Evolutionary conservation across 2,888 invertebrate species (phyloP), one percentile per base, ranked within the genome.

Genomic region (Aphrophora alni): DNA sequence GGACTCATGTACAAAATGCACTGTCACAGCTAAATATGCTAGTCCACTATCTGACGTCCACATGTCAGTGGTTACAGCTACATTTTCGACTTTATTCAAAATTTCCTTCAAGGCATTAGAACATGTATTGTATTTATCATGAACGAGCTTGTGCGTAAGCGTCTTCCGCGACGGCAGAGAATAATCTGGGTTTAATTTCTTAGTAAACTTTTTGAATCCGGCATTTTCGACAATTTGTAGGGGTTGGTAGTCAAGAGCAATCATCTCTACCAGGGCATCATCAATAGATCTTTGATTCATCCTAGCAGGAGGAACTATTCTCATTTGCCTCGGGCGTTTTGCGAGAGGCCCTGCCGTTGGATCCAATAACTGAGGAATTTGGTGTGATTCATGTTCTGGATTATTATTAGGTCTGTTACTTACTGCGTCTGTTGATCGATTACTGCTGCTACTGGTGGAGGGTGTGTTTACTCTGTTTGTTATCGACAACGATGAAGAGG

Each of bases 171-270:
- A n/a, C 1, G 75, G 75, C 3, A 75, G 38, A 5, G 44, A 3
- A 38, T 75, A 75, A 8, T 38, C 75, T n/a, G 75, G 75, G 25
- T 75, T 75, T 12, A 73, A 38, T 24, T 75, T 75, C 27, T 75
- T 75, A 25, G n/a, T n/a, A 38, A 12, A 38, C 21, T 17, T 3
- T 38, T 75, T 38, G 17, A 75, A 75, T 4, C 24, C 75, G 24
- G 26, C n/a, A 38, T 75, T 75, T 75, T 38, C 75, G 17, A 75
- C 75, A 24, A 75, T 75, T 24, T 75, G 75, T 4, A 75, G 44
- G 1, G 38, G 38, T 26, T 75, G 38, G 75, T 75, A 21, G 17
- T 75, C 75, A 2, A 75, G 26, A 1, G 38, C 44, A 21, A 75
- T 38, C 75, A 75, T 38, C 75, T 75, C 75, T 14, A 75, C 10